phyloP scores from a whole-genome alignment of 2,888 invertebrate genomes.

The Andrena hattorfiana region DNA sequence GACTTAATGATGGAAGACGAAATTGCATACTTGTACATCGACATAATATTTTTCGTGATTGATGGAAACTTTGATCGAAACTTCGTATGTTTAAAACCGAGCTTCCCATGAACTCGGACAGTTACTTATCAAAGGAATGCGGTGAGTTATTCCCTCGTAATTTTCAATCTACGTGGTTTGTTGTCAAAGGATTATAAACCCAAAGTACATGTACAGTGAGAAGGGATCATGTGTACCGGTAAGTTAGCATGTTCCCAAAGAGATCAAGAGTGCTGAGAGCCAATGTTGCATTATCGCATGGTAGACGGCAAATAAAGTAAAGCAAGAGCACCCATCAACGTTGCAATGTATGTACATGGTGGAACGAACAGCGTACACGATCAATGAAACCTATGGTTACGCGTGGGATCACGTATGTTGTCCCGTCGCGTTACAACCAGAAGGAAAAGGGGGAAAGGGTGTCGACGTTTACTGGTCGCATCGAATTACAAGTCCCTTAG shows the following conservation, averaged over 20 bases:
- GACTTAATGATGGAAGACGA: too few relatives aligned
- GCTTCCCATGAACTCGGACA: too few relatives aligned
- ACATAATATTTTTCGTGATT: too few relatives aligned
- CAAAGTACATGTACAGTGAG: slow-evolving; percentile 24
- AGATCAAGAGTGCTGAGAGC: slow-evolving; percentile 27
- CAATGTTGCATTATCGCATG: slow-evolving; percentile 40
- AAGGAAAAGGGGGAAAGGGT: slow-evolving; percentile 58
- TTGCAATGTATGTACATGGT: slow-evolving; percentile 58
- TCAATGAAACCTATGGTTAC: slow-evolving; percentile 73
- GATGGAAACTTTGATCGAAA: too few relatives aligned
- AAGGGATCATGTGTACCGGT: slow-evolving; percentile 34
- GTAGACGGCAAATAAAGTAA: slow-evolving; percentile 48
- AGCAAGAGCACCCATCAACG: slow-evolving; percentile 49
- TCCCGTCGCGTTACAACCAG: slow-evolving; percentile 56
- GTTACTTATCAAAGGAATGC: background rate
- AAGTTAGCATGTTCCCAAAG: slow-evolving; percentile 39
- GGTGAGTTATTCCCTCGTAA: slow-evolving; percentile 15
- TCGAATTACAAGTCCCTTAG: slow-evolving; percentile 76
- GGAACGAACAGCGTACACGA: slow-evolving; percentile 57
- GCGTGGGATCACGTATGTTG: slow-evolving; percentile 71
- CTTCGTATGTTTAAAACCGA: too few relatives aligned
- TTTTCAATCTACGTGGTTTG: slow-evolving; percentile 40
- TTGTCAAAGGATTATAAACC: slow-evolving; percentile 39
- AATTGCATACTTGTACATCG: too few relatives aligned
- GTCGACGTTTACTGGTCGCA: slow-evolving; percentile 75